Percentiles rank a stretch among this genome's conserved stretches.
These are phyloP conservation scores for Chalcosyrphus nemorum DNA, from an alignment of 2,888 invertebrate species.

Conservation along the genomic window DNA sequence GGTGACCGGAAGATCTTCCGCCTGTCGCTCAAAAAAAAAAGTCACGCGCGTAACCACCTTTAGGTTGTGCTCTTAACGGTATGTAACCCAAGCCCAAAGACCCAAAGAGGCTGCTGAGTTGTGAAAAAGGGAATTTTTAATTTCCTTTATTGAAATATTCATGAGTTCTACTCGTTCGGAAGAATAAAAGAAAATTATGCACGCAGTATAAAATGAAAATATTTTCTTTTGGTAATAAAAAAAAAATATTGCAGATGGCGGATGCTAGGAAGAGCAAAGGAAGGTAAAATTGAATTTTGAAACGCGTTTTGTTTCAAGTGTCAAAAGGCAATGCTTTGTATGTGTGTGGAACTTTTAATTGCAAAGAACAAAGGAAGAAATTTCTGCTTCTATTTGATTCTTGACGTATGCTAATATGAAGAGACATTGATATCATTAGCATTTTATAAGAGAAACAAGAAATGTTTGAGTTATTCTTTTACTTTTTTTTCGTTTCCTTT, in stretches of 20 bases:
- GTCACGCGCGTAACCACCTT: slow-evolving; percentile 40
- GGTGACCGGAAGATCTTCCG: slow-evolving; percentile 46
- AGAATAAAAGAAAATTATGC: slow-evolving; percentile 56
- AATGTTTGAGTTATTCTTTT: not conserved
- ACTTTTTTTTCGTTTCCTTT: not conserved
- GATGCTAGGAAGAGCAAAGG: too few relatives aligned
- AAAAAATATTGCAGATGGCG: not conserved
- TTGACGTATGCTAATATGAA: slow-evolving; percentile 10
- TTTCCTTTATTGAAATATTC: slow-evolving; percentile 66
- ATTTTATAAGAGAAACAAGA: not conserved
- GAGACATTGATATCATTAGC: slow-evolving; percentile 23
- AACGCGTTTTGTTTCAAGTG: not conserved
- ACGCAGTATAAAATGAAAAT: slow-evolving; percentile 43
- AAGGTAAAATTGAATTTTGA: slow-evolving; percentile 4
- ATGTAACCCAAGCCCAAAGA: slow-evolving; percentile 10
- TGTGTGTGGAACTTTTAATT: slow-evolving; percentile 23
- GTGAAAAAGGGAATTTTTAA: slow-evolving; percentile 69
- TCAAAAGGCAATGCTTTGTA: not conserved
- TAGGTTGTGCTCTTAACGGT: slow-evolving; percentile 1
- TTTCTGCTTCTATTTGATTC: not conserved
- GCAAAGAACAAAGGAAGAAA: slow-evolving; percentile 25
- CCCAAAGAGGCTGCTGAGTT: not conserved
- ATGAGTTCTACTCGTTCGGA: slow-evolving; percentile 45
- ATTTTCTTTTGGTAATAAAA: slow-evolving; percentile 10
- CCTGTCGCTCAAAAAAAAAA: slow-evolving; percentile 41